Evolutionary conservation across 64 coral and sea anemone genomes (phyloP), one percentile per base, ranked within the genome.

Genomic region (Actinia equina): DNA sequence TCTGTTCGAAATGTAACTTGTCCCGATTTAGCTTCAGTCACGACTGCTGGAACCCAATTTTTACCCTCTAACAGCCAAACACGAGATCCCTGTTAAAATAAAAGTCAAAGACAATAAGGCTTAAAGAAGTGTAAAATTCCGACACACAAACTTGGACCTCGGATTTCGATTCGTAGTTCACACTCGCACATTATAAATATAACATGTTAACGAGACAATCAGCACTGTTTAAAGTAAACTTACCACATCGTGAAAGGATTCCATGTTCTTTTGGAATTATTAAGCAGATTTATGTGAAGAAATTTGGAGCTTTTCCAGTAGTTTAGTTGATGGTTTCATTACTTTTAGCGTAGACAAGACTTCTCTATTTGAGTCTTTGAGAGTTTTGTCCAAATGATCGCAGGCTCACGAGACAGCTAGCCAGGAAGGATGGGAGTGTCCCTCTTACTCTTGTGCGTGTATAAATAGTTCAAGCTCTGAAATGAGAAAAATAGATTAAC

Each of bases 231-330:
- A 41, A 74, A 41, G 30, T 11, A 42, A 26, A 3, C 94, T 19
- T 17, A 96, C 94, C 94, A 96, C 94, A 91, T 96, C 91, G 84
- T 96, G 77, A 84, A 96, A 96, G 20, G 94, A 96, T 60, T 96
- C 94, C 94, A 96, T 96, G 59, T 82, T 82, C 69, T 74, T 74
- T 42, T 74, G 69, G 69, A 74, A 30, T 74, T 74, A 30, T 25
- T 74, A 25, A 2, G 20, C 25, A 30, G 69, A 74, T 74, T 30
- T 74, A 1, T 74, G 27, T 74, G 69, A 25, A 41, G 69, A 74
- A 30, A 30, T 74, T 9, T 74, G 69, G 69, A 74, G 69, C 41
- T 74, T 74, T 74, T 74, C 69, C 27, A 15, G 69, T 9, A 74
- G 69, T 74, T 74, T 74, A 74, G 23, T 74, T 30, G 9, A 74